Percentiles rank a stretch among this genome's conserved stretches.
These are phyloP conservation scores for Sorex maritimensis DNA, from an alignment of 2,797 vertebrate species.

Conservation along the genomic window DNA sequence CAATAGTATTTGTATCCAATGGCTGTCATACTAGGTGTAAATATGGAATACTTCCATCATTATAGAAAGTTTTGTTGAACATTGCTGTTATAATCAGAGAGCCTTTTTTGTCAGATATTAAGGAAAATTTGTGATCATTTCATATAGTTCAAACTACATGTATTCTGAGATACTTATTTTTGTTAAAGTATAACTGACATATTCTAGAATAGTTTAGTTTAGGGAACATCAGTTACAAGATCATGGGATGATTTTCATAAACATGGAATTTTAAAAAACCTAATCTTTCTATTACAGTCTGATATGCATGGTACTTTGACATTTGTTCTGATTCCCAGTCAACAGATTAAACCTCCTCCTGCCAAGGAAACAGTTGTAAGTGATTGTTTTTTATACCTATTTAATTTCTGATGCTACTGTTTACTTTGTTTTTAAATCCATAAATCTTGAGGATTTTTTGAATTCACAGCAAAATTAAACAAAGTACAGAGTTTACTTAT, in stretches of 20 bases:
- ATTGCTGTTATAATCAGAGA: conserved; percentile 40
- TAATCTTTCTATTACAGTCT: conserved; percentile 91
- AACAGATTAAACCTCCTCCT: conserved; percentile 94
- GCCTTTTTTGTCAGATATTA: conserved; percentile 32
- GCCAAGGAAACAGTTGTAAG: conserved; percentile 97
- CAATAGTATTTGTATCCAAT: conserved; percentile 46
- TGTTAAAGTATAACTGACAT: not conserved
- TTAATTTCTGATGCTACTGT: conserved; percentile 29
- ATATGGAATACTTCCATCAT: not conserved
- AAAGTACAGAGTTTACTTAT: not conserved
- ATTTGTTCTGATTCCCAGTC: conserved; percentile 97
- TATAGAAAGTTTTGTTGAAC: conserved; percentile 34
- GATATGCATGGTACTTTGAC: conserved; percentile 99
- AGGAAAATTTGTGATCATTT: conserved; percentile 52
- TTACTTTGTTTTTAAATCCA: not conserved
- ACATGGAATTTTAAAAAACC: conserved; percentile 46
- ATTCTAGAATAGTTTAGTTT: conserved; percentile 54
- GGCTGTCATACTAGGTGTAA: conserved; percentile 21
- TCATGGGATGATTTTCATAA: conserved; percentile 54
- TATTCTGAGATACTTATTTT: conserved; percentile 52
- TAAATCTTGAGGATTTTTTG: conserved; percentile 38
- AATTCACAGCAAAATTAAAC: conserved; percentile 39
- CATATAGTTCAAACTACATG: not conserved
- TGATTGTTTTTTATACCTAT: conserved; percentile 74
- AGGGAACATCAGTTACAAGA: conserved; percentile 34